A percentile compares a stretch with the other conserved stretches of the same genome.
phyloP scores from a whole-genome alignment of 2,888 invertebrate genomes.

The Belgica antarctica region DNA sequence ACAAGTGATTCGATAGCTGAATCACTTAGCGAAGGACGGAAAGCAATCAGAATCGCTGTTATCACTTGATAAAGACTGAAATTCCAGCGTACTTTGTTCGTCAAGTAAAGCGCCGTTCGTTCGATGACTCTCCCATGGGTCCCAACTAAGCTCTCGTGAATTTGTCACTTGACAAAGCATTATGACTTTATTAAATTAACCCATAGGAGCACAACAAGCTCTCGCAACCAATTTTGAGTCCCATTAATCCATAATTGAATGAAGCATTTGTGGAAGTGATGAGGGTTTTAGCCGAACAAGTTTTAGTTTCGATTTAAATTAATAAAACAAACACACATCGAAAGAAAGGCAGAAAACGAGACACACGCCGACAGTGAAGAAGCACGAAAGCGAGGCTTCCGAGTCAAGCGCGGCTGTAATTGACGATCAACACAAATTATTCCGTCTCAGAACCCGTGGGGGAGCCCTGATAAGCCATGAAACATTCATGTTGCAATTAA shows the following conservation, averaged over 20 bases:
- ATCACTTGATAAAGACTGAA: too few species aligned
- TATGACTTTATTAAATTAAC: constrained; percentile 23
- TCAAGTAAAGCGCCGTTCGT: too few species aligned
- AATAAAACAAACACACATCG: constrained; percentile 14
- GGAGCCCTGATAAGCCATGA: constrained; percentile 8
- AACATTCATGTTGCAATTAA: neutral
- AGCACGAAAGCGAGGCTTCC: neutral
- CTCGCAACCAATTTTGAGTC: neutral
- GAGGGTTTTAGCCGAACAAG: neutral
- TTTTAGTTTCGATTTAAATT: constrained; percentile 12
- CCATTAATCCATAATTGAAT: constrained; percentile 27
- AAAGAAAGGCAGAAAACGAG: too few species aligned
- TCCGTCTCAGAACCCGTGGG: neutral
- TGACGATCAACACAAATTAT: neutral
- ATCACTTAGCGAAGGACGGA: too few species aligned
- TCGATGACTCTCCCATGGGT: neutral
- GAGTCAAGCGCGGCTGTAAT: neutral
- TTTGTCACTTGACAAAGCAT: constrained; percentile 23
- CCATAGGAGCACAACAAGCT: neutral
- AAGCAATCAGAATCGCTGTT: too few species aligned
- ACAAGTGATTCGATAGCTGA: too few species aligned
- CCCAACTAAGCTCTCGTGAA: neutral
- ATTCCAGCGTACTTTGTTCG: too few species aligned
- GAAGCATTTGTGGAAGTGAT: neutral
- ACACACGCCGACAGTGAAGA: constrained; percentile 5